A percentile compares a stretch with the other conserved stretches of the same genome.
Conservation (phyloP, 30 jellyfish, hydroid and myxozoan species). For the Aurelia aurita region DNA sequence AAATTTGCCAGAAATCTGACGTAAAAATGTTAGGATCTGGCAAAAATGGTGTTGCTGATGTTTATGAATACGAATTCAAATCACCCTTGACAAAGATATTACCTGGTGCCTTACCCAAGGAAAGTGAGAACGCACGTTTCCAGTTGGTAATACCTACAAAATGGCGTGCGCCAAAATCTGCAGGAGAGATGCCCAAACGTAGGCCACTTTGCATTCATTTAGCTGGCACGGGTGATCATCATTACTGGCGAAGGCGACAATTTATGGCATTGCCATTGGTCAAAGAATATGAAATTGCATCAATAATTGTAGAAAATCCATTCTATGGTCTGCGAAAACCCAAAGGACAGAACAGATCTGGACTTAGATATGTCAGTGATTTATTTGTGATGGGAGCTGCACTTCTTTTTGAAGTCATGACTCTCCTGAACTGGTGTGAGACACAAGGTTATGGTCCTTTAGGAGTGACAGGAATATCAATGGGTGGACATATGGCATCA, state of each 20-base stretch:
- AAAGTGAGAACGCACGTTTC: constrained; percentile 83
- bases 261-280: constrained; percentile 91
- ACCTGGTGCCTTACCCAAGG: constrained; percentile 90
- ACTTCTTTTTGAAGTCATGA: constrained; percentile 66
- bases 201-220: constrained; percentile 80
- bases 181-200: neutral
- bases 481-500: constrained; percentile 99
- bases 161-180: constrained; percentile 20
- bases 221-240: constrained; percentile 98
- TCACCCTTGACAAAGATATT: constrained; percentile 78
- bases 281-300: constrained; percentile 77
- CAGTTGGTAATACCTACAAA: constrained; percentile 81
- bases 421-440: constrained; percentile 90
- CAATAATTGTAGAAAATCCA: constrained; percentile 91
- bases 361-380: constrained; percentile 88
- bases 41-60: constrained; percentile 56
- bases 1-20: constrained; percentile 57
- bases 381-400: constrained; percentile 97
- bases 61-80: constrained; percentile 78
- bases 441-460: constrained; percentile 87
- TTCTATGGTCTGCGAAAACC: constrained; percentile 93
- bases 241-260: constrained; percentile 88
- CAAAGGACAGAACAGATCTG: constrained; percentile 80
- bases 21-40: constrained; percentile 55
- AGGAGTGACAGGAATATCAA: constrained; percentile 92